Base-by-base conservation (phyloP, 2,888 invertebrate genomes). In the Papilio gigon region DNA sequence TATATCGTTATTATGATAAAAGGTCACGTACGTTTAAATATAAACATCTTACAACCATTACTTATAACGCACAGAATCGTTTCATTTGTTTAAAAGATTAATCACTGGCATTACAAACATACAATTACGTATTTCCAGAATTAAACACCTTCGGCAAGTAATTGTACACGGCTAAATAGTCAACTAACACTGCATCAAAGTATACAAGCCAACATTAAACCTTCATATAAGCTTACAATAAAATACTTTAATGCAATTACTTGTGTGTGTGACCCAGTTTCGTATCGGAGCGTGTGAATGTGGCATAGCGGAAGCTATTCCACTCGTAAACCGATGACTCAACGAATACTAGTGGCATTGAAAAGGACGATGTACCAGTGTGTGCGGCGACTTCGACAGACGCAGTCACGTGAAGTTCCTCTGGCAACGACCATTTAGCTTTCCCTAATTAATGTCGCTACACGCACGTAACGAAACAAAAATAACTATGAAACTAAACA, bases 261-360 rank as follows among this genome's bases (percentile, higher is more conserved):
- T 58, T 56, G 56, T 53, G 6, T 37, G 8, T 22, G 8, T 50
- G 62, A 56, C 62, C 67, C 33, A 62, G 56, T 62, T 67, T 67
- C 61, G 53, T 67, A 62, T 9, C 33, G 42, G 53, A 67, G 61
- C 67, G 62, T 67, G 67, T 42, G 67, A 67, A 67, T 67, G 50
- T 61, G 20, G 40, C 61, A 53, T 30, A 56, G 22, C 61, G 62
- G 67, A 67, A 67, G 62, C 67, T 22, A 40, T 4, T 33, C 42
- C 8, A 42, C 56, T 50, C 27, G 61, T 61, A 17, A 67, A 62
- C 25, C 8, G 9, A 67, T 56, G 62, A 62, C 42, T 67, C 62
- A 67, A 40, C 56, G 14, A 30, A 67, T 53, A 20, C 17, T 35
- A 30, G 20, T 67, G 62, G 25, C 67, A 56, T 62, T 56, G 53